These are phyloP conservation scores for Columba janthina DNA, from an alignment of 2,113 vertebrate species.

Conservation along the genomic window DNA sequence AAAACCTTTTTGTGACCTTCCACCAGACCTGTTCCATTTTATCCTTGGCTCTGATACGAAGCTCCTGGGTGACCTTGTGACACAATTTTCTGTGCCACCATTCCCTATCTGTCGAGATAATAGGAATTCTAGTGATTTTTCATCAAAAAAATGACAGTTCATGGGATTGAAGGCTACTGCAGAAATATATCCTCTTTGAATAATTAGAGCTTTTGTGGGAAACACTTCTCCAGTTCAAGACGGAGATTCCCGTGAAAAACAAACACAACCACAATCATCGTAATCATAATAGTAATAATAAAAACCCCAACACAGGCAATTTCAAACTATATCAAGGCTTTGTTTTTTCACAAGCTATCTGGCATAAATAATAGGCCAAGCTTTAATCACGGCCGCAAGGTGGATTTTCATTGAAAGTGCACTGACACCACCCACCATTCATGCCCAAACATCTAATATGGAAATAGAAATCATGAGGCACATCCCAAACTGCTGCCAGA, in stretches of 20 bases:
- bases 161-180: not conserved
- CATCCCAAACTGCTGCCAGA: not conserved
- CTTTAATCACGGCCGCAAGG: not conserved
- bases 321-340: not conserved
- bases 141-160: not conserved
- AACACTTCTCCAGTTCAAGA: not conserved
- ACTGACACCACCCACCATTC: not conserved
- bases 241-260: not conserved
- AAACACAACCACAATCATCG: fast-evolving
- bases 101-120: not conserved
- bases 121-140: conserved; percentile 4
- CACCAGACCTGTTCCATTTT: not conserved
- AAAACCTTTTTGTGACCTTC: not conserved
- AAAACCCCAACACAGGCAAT: not conserved
- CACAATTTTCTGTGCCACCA: not conserved
- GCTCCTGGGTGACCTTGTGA: not conserved
- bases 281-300: not conserved
- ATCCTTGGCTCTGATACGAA: not conserved
- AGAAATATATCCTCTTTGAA: not conserved
- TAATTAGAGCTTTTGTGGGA: conserved; percentile 14
- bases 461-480: not conserved
- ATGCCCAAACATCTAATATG: not conserved
- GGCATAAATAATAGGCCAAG: not conserved
- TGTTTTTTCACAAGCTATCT: not conserved
- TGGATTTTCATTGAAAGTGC: not conserved